Percentiles rank a stretch among this genome's conserved stretches.
phyloP scores from a whole-genome alignment of 2,797 vertebrate species.

The Hoplostethus mediterraneus region DNA sequence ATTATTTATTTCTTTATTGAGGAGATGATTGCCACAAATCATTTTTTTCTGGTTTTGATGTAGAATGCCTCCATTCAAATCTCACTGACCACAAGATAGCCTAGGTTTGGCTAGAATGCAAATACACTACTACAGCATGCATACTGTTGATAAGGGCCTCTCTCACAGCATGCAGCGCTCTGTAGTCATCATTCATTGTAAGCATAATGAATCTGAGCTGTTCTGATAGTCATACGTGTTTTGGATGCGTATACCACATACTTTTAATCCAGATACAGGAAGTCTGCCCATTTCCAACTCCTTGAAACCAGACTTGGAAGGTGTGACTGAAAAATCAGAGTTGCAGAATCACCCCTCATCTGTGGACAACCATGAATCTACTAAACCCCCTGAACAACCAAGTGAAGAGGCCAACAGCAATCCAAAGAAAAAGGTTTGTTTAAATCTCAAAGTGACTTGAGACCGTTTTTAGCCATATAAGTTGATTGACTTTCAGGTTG shows the following conservation, averaged over 20 bases:
- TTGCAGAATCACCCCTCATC: not conserved
- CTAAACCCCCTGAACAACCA: slow-evolving; percentile 60
- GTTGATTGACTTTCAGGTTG: too few species aligned
- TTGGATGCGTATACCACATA: not conserved
- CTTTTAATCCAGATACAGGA: slow-evolving; percentile 20
- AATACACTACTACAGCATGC: not conserved
- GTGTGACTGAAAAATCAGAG: slow-evolving; percentile 18
- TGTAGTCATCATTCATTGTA: not conserved
- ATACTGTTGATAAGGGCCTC: not conserved
- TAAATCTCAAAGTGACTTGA: not conserved
- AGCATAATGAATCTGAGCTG: not conserved
- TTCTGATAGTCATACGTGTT: not conserved
- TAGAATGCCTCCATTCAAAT: not conserved
- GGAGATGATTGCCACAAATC: not conserved
- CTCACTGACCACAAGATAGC: not conserved
- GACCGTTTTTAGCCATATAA: too few species aligned
- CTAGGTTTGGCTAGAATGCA: slow-evolving; percentile 12
- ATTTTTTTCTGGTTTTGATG: not conserved
- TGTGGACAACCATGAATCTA: slow-evolving; percentile 1
- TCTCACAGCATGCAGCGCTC: not conserved
- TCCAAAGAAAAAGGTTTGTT: slow-evolving; percentile 68
- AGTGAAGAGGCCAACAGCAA: slow-evolving; percentile 61
- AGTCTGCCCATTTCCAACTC: slow-evolving; percentile 36
- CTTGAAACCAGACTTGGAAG: slow-evolving; percentile 37
- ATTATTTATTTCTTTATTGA: too few species aligned